Evolutionary conservation across 2,888 invertebrate genomes (phyloP), one percentile per base, ranked within the genome.

Genomic region (Brenthis ino): DNA sequence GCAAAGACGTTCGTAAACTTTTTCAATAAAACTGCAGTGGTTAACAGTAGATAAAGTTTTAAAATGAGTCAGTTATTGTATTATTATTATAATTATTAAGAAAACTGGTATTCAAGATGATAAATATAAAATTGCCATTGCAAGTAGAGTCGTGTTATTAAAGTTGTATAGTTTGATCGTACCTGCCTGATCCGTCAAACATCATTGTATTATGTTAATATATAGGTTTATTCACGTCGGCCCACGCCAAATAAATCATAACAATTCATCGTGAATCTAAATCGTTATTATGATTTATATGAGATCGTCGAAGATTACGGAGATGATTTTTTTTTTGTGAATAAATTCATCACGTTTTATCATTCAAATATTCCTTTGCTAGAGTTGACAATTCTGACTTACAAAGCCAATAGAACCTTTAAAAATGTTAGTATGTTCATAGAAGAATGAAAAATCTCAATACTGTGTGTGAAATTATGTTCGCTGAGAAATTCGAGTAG

Each of bases 131-230:
- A 20, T 16, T 0, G 13, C 33, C 12, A 51, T 14, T 13, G n/a
- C 28, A 24, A 48, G 47, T 33, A 16, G 14, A 64, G 57, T 57
- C 56, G 64, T 37, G 6, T 48, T 37, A 61, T 64, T 16, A 1
- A 43, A 33, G 28, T 67, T 58, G 64, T 72, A 51, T 57, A 66
- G 33, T 58, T 68, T 33, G 67, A 70, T 89, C 88, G 86, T 86
- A 83, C 76, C 76, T 77, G 80, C 76, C 82, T 85, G 85, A 91
- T 91, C 91, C 91, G 91, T 92, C 91, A 89, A 85, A 86, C 85
- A 79, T 82, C 83, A 85, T 87, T 88, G 87, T 88, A 84, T 86
- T 87, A 77, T 84, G 84, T 85, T 86, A 79, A 77, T 78, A 77
- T 80, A 84, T 79, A 73, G 77, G 72, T 76, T 75, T 75, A 76